Evolutionary conservation across 2,888 invertebrate genomes (phyloP).

Genomic region (Nephrotoma guestfalica): DNA sequence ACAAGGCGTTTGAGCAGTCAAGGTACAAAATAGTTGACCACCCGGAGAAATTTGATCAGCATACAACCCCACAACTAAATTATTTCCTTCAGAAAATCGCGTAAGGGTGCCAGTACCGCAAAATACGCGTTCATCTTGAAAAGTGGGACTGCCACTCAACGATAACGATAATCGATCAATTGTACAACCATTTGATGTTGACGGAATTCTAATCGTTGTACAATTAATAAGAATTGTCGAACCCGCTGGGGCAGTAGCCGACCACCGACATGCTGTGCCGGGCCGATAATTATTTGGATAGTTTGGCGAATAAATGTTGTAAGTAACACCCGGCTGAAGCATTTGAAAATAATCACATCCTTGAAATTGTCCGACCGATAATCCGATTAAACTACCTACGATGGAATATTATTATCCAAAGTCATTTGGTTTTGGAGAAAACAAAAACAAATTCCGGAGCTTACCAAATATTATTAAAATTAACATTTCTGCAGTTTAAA

Average conservation of each 20-base stretch:
- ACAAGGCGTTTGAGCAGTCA: neutral
- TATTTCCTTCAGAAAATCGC: neutral
- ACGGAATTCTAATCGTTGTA: neutral
- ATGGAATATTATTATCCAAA: no score
- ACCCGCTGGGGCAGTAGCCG: conserved; percentile 27
- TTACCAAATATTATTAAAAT: neutral
- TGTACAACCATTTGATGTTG: conserved; percentile 14
- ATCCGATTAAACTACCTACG: neutral
- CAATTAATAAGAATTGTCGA: neutral
- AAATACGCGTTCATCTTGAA: neutral
- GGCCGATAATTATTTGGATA: conserved; percentile 34
- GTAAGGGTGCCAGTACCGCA: neutral
- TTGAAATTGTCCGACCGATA: conserved; percentile 1
- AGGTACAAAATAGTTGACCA: neutral
- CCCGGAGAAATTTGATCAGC: neutral
- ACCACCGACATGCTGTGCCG: conserved; percentile 37
- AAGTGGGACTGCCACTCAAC: neutral
- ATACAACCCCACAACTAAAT: neutral
- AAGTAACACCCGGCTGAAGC: conserved; percentile 25
- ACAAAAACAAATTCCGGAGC: neutral
- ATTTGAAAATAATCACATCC: conserved; percentile 10
- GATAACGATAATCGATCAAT: neutral
- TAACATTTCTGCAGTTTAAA: neutral
- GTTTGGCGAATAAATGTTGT: conserved; percentile 34
- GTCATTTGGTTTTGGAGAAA: no score